Evolutionary conservation across 2,888 invertebrate species (phyloP).

Genomic region (Calameuta idolon): DNA sequence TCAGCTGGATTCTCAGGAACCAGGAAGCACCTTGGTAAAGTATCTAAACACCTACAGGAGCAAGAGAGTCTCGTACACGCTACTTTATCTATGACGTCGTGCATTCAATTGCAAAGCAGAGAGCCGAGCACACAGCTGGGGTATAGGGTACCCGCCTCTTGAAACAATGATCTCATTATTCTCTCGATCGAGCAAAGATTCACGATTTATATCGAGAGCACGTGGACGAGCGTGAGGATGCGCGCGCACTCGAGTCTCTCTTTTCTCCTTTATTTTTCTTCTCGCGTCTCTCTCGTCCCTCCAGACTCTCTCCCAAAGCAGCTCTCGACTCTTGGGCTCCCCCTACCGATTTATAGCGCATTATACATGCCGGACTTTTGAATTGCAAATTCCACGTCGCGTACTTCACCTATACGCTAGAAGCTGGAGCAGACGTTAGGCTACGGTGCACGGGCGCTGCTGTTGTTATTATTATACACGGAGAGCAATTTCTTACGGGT

Average conservation of each 20-base stretch:
- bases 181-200: conserved; percentile 48
- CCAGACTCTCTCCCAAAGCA: conserved; percentile 19
- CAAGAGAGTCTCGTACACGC: not conserved
- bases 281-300: conserved; percentile 24
- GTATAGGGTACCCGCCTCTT: conserved; percentile 30
- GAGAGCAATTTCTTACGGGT: not conserved
- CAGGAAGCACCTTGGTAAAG: not conserved
- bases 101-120: not conserved
- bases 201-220: conserved; percentile 34
- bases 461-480: not conserved
- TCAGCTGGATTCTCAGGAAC: not conserved
- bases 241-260: conserved; percentile 14
- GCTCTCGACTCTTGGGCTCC: conserved; percentile 12
- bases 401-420: conserved; percentile 34
- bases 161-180: conserved; percentile 59
- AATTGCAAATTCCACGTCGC: conserved; percentile 57
- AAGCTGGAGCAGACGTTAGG: not conserved
- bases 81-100: not conserved
- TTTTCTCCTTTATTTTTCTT: conserved; percentile 29
- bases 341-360: conserved; percentile 50
- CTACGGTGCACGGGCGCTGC: not conserved
- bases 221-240: not conserved
- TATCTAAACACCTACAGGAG: not conserved
- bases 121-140: conserved; percentile 19
- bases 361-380: conserved; percentile 52